These are phyloP conservation scores for Margaritifera margaritifera DNA, from an alignment of 2,888 invertebrate genomes.

Conservation along the genomic window DNA sequence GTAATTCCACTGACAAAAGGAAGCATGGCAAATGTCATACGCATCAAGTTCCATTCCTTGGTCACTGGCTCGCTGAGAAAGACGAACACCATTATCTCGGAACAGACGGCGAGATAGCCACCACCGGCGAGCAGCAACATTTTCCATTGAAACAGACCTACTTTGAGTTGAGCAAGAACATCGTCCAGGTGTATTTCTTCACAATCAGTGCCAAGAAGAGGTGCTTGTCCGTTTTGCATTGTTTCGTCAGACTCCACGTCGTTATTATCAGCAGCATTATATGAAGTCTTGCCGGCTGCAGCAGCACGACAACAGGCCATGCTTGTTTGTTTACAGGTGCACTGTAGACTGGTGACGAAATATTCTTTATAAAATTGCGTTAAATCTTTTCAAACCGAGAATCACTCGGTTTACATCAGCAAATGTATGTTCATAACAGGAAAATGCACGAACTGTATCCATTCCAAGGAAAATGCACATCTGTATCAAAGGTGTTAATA, in stretches of 20 bases:
- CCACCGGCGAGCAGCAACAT: constrained; percentile 56
- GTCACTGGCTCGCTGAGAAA: constrained; percentile 57
- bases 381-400: too few relatives aligned
- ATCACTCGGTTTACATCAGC: too few relatives aligned
- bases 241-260: background rate
- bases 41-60: constrained; percentile 53
- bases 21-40: constrained; percentile 55
- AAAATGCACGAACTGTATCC: too few relatives aligned
- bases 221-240: background rate
- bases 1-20: constrained; percentile 53
- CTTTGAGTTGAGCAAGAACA: constrained; percentile 50
- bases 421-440: too few relatives aligned
- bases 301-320: too few relatives aligned
- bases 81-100: constrained; percentile 60
- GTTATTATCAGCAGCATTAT: too few relatives aligned
- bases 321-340: too few relatives aligned
- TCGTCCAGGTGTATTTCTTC: constrained; percentile 43
- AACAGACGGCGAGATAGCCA: constrained; percentile 61
- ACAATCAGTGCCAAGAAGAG: background rate
- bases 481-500: too few relatives aligned
- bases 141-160: constrained; percentile 57
- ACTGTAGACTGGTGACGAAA: too few relatives aligned
- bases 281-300: too few relatives aligned
- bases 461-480: too few relatives aligned
- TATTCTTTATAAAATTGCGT: too few relatives aligned